These are phyloP conservation scores for Pangasius mekongensis DNA, from an alignment of 2,797 vertebrate species.

Conservation along the genomic window DNA sequence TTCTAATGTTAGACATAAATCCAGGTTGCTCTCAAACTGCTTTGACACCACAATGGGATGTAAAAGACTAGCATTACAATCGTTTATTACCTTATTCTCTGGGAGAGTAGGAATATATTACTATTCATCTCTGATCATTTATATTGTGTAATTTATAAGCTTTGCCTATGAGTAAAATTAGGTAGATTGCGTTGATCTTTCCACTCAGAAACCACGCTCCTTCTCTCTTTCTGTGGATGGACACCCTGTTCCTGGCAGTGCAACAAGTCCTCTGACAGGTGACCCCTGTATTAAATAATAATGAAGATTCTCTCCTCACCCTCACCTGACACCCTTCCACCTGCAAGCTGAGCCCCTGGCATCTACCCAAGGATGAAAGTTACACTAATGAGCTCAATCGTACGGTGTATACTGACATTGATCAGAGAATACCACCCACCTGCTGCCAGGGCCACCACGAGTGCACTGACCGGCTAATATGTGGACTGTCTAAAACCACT, in stretches of 20 bases:
- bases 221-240: background rate
- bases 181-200: background rate
- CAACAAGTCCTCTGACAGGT: constrained; percentile 66
- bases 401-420: constrained; percentile 62
- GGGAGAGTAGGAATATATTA: background rate
- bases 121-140: background rate
- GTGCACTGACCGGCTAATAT: constrained; percentile 34
- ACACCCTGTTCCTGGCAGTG: constrained; percentile 28
- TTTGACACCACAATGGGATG: background rate
- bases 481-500: constrained; percentile 3
- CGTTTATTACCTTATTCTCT: background rate
- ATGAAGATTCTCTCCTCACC: constrained; percentile 64
- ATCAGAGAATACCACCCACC: constrained; percentile 64
- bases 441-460: constrained; percentile 48
- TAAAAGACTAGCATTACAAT: constrained; percentile 2
- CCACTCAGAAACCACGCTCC: background rate
- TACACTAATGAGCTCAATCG: constrained; percentile 72
- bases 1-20: constrained; percentile 32
- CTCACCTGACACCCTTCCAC: constrained; percentile 53
- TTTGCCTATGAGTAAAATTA: background rate
- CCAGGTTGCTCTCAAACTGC: background rate
- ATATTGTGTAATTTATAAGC: background rate
- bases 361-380: constrained; percentile 70
- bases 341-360: constrained; percentile 68
- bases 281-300: constrained; percentile 78